Percentiles rank a stretch among this genome's conserved stretches.
Conservation (phyloP, 2,888 invertebrate species). For the Hypercompe scribonia region DNA sequence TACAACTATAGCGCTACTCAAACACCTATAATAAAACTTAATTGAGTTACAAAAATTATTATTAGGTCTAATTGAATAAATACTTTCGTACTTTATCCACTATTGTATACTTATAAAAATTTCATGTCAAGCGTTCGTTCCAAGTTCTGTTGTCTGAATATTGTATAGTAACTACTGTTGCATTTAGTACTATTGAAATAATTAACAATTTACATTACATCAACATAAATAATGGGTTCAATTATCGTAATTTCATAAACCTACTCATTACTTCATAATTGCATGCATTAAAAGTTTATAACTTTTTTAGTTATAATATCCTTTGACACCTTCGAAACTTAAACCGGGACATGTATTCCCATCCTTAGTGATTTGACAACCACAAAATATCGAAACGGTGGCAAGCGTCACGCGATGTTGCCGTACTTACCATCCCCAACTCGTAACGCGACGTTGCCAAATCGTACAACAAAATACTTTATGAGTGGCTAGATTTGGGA, state of each 20-base stretch:
- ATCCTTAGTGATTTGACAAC: constrained; percentile 28
- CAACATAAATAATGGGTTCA: not conserved
- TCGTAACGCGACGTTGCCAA: constrained; percentile 75
- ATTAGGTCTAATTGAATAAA: no score
- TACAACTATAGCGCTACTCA: no score
- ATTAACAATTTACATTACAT: not conserved
- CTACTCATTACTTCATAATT: not conserved
- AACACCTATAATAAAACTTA: no score
- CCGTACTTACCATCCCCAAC: constrained; percentile 63
- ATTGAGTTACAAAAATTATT: no score
- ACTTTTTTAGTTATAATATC: not conserved
- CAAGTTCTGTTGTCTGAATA: not conserved
- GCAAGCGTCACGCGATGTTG: constrained; percentile 60
- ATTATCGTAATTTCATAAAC: not conserved
- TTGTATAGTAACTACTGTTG: not conserved
- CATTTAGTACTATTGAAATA: not conserved
- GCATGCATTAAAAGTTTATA: not conserved
- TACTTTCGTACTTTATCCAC: no score
- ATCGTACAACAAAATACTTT: constrained; percentile 58
- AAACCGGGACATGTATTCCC: not conserved
- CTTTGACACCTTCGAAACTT: not conserved
- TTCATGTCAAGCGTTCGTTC: no score
- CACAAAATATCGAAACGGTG: constrained; percentile 28
- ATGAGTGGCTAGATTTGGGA: constrained; percentile 65
- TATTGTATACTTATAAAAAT: no score